phyloP scores from a whole-genome alignment of 2,888 invertebrate species.

The Mesoligia furuncula region DNA sequence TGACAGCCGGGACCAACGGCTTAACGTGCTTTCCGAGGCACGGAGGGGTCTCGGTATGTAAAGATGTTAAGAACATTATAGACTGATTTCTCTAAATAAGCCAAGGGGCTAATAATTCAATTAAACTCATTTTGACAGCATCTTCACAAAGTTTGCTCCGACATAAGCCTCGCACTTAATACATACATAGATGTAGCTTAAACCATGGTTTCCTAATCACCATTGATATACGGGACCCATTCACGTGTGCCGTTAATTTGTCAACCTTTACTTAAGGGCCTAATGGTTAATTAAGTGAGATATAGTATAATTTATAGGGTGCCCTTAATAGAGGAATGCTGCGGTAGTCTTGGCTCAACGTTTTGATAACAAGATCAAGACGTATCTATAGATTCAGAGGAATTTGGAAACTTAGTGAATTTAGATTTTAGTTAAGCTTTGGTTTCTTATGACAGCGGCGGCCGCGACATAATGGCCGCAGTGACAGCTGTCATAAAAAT shows the following conservation, averaged over 20 bases:
- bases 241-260: slow-evolving; percentile 66
- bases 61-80: no score
- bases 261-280: slow-evolving; percentile 67
- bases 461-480: neutral
- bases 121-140: slow-evolving; percentile 6
- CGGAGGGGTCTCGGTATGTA: no score
- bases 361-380: slow-evolving; percentile 17
- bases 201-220: slow-evolving; percentile 64
- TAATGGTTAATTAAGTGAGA: slow-evolving; percentile 65
- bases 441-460: neutral
- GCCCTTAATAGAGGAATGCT: slow-evolving; percentile 28
- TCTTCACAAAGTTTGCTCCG: slow-evolving; percentile 2
- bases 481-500: neutral
- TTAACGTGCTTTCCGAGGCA: no score
- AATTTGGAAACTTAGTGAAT: neutral
- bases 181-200: slow-evolving; percentile 39
- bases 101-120: neutral
- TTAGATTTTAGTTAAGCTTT: no score
- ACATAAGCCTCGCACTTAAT: slow-evolving; percentile 18
- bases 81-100: no score
- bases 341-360: slow-evolving; percentile 28
- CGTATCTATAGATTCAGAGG: neutral
- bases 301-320: slow-evolving; percentile 62
- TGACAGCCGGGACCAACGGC: no score
- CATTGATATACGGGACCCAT: slow-evolving; percentile 60